Evolutionary conservation across 2,113 vertebrate species (phyloP).

Genomic region (Austrofundulus limnaeus): DNA sequence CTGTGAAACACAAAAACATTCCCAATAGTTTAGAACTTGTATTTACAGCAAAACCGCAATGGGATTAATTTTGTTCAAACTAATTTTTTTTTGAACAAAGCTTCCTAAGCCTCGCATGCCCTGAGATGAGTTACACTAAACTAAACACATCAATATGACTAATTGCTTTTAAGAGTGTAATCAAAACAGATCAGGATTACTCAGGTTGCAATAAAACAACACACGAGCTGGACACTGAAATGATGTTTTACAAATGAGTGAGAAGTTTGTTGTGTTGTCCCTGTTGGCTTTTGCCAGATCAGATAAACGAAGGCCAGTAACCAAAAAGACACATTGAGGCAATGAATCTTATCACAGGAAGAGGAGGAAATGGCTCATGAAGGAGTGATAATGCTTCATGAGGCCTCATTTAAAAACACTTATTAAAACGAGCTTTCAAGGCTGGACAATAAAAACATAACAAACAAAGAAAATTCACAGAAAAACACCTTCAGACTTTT

Average conservation of each 20-base stretch:
- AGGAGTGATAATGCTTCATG: slow-evolving; percentile 47
- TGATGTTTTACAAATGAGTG: slow-evolving; percentile 5
- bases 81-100: too few relatives aligned
- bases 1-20: too few relatives aligned
- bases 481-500: slow-evolving; percentile 12
- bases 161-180: slow-evolving; percentile 14
- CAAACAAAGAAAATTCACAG: not conserved
- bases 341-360: slow-evolving; percentile 72
- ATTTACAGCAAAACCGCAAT: slow-evolving; percentile 56
- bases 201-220: slow-evolving; percentile 28
- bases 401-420: slow-evolving; percentile 36
- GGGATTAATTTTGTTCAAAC: slow-evolving; percentile 43
- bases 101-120: slow-evolving; percentile 35
- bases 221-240: not conserved
- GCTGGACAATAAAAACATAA: not conserved
- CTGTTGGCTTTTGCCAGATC: slow-evolving; percentile 52
- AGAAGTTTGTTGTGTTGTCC: slow-evolving; percentile 30
- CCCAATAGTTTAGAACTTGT: slow-evolving; percentile 41
- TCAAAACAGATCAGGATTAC: slow-evolving; percentile 11
- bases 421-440: not conserved
- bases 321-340: slow-evolving; percentile 46
- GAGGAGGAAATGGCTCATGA: slow-evolving; percentile 69
- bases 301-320: slow-evolving; percentile 60
- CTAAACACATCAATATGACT: slow-evolving; percentile 41
- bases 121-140: slow-evolving; percentile 24